phyloP scores from a whole-genome alignment of 1,140 invertebrate species.

The Mactra quadrangularis region DNA sequence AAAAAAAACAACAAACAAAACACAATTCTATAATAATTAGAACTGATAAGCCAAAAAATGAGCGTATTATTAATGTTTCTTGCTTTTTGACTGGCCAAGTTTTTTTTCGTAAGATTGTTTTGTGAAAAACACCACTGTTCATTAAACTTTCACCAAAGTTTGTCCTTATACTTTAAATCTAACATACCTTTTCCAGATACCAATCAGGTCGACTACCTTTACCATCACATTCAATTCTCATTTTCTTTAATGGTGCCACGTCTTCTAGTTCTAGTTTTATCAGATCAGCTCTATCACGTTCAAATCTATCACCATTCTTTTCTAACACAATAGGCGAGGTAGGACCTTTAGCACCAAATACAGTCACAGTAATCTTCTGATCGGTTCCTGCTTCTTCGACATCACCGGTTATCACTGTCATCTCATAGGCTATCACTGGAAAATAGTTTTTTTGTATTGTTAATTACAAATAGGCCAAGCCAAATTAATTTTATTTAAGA shows the following conservation, averaged over 20 bases:
- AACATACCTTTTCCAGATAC: constrained; percentile 82
- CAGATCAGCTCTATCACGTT: constrained; percentile 79
- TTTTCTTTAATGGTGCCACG: constrained; percentile 82
- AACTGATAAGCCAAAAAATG: too few relatives aligned
- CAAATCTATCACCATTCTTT: constrained; percentile 82
- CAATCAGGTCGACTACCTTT: constrained; percentile 81
- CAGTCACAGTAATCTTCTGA: constrained; percentile 81
- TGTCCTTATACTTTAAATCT: too few relatives aligned
- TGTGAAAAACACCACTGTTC: too few relatives aligned
- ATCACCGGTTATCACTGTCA: constrained; percentile 84
- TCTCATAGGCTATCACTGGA: constrained; percentile 83
- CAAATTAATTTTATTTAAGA: too few relatives aligned
- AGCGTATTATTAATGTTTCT: too few relatives aligned
- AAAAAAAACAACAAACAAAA: too few relatives aligned
- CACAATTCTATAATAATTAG: too few relatives aligned
- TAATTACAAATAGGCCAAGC: too few relatives aligned
- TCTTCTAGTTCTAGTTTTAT: constrained; percentile 83
- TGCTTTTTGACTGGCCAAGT: too few relatives aligned
- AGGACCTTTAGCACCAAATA: constrained; percentile 81
- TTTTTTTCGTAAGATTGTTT: too few relatives aligned
- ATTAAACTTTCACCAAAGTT: too few relatives aligned
- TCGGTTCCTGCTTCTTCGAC: constrained; percentile 83
- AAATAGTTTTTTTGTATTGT: too few relatives aligned
- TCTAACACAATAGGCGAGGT: constrained; percentile 76
- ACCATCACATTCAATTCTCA: constrained; percentile 78